Base-by-base conservation (phyloP, 2,113 vertebrate genomes). In the Etheostoma cragini region DNA sequence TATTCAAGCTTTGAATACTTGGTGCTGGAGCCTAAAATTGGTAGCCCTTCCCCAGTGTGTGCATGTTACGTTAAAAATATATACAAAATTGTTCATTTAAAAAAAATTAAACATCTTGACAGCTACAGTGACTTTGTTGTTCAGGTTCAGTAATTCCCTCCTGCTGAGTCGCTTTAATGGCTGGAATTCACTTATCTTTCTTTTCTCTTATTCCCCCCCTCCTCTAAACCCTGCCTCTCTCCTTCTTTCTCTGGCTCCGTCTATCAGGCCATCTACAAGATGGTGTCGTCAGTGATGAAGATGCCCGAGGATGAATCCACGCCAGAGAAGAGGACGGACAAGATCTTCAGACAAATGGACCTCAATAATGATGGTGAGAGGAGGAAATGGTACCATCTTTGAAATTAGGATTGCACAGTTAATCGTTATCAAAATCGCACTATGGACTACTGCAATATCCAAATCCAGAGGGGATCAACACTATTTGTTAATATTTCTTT, bases 331-430 rank as follows among this genome's bases (percentile, higher is more conserved):
- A 95, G 98, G 87, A 99, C 98, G 0, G 98, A 99, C 93, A 99
- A 99, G 94, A 99, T 99, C 95, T 99, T 99, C 96, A 97, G 96
- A 91, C 98, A 99, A 96, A 99, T 99, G 98, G 98, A 99, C 89
- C 97, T 98, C 76, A 97, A 99, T 95, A 99, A 99, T 49, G 98
- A 99, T 0, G 98, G 98, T 99, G 95, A 97, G 95, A 80, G 58
- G 53, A 78, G 77, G 80, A 82, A 85, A 86, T 70, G 64, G 66
- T 49, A 65, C 21, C 42, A 62, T 82, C 73, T 84, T 69, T 83
- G 53, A 79, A 74, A 81, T 38, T 38, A 10, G 38, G 38, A 8
- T 8, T 38, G 38, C 38, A 38, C 38, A 38, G 38, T 38, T 38
- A 38, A 38, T 38, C 38, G 8, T 38, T 10, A 38, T 10, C 30